These are phyloP conservation scores for Seira ritae DNA, from an alignment of 2,888 invertebrate genomes.

Conservation along the genomic window DNA sequence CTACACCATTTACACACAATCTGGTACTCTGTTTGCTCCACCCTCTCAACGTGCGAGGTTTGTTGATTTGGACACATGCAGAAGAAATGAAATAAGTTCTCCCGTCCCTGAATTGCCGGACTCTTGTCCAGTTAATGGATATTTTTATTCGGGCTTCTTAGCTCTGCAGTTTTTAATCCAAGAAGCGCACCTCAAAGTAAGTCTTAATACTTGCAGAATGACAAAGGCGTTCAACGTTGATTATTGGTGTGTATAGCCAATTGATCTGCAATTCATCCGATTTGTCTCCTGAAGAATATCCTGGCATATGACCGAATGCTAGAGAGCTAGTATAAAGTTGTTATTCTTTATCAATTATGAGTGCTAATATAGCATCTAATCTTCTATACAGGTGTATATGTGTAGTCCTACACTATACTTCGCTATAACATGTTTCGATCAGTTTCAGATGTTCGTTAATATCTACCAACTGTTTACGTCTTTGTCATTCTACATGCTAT, in stretches of 20 bases:
- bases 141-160: slow-evolving; percentile 86
- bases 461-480: too few relatives aligned
- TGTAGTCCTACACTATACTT: too few relatives aligned
- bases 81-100: neutral
- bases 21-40: too few relatives aligned
- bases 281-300: neutral
- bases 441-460: too few relatives aligned
- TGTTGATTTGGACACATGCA: slow-evolving; percentile 61
- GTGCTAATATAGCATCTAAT: too few relatives aligned
- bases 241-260: neutral
- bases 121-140: slow-evolving; percentile 85
- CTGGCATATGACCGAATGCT: neutral
- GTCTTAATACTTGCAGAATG: too few relatives aligned
- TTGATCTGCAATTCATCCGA: neutral
- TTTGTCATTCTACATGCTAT: too few relatives aligned
- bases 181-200: slow-evolving; percentile 84
- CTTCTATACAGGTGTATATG: too few relatives aligned
- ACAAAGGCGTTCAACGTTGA: too few relatives aligned
- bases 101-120: slow-evolving; percentile 80
- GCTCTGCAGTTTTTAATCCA: slow-evolving; percentile 85
- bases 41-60: neutral
- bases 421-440: too few relatives aligned
- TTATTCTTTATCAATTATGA: neutral
- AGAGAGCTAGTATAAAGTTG: neutral
- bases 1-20: too few relatives aligned